Evolutionary conservation across 2,888 invertebrate species (phyloP).

Genomic region (Andrena fulva): DNA sequence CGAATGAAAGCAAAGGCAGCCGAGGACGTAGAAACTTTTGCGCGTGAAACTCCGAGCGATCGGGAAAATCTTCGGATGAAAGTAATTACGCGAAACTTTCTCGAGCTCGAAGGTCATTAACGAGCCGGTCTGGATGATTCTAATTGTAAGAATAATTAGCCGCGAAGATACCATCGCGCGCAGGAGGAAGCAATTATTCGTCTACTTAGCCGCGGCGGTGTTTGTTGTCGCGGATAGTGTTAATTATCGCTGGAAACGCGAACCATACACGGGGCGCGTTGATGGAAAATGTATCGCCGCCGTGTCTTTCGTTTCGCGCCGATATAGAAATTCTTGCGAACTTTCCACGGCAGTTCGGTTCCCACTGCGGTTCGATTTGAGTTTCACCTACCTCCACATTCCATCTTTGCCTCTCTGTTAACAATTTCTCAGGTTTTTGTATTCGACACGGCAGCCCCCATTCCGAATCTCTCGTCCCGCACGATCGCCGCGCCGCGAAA

Average conservation of each 20-base stretch:
- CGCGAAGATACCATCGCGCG: constrained; percentile 58
- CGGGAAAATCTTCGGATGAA: constrained; percentile 76
- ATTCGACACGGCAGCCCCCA: background rate
- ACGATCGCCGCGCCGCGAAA: constrained; percentile 8
- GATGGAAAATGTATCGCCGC: constrained; percentile 12
- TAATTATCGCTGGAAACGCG: constrained; percentile 40
- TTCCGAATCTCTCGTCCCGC: background rate
- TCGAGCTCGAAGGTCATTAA: constrained; percentile 82
- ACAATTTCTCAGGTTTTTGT: background rate
- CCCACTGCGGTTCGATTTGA: background rate
- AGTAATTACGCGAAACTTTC: constrained; percentile 81
- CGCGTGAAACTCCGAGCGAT: constrained; percentile 60
- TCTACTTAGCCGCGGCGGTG: constrained; percentile 36
- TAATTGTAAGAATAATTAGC: constrained; percentile 59
- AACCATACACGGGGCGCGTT: constrained; percentile 4
- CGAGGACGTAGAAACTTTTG: constrained; percentile 40
- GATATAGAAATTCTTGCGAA: constrained; percentile 24
- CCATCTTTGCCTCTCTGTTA: background rate
- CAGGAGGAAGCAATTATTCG: constrained; percentile 58
- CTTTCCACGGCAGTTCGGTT: constrained; percentile 21
- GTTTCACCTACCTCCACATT: background rate
- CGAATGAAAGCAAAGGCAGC: constrained; percentile 63
- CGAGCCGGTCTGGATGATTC: constrained; percentile 68
- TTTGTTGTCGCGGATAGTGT: constrained; percentile 36
- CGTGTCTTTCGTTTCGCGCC: constrained; percentile 8